Base-by-base conservation (phyloP, 2,113 vertebrate species). In the Formicarius rufipectus region DNA sequence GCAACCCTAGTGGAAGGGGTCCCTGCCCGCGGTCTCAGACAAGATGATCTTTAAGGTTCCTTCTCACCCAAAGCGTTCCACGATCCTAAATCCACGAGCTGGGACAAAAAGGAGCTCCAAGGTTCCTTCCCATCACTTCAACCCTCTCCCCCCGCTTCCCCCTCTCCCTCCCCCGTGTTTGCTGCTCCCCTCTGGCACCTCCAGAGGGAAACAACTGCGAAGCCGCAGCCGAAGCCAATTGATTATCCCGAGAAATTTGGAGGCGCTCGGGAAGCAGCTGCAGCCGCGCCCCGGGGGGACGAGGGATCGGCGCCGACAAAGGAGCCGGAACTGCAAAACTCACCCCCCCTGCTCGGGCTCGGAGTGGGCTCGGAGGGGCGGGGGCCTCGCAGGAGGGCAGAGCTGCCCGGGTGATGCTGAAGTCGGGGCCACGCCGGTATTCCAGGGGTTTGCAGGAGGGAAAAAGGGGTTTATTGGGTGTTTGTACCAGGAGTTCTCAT, bases 231-330 rank as follows among this genome's bases (percentile, higher is more conserved):
- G 93, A 96, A 95, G 97, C 97, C 97, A 98, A 98, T 98, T 81
- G 97, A 98, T 98, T 98, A 96, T 84, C 94, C 74, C 95, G 93
- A 97, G 97, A 98, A 98, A 98, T 97, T 97, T 64, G 89, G 97
- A 97, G n/a, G n/a, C n/a, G n/a, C n/a, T n/a, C 42, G 27, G 64
- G 22, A 59, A 97, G 90, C 97, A 97, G 97, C 98, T 97, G 98
- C 97, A 91, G 63, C 97, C 71, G 75, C 28, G 28, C 28, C 88
- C 89, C 55, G 73, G 49, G 21, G 95, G 93, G 92, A 79, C 35
- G 25, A 63, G 83, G 47, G 23, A 47, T 22, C 45, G 45, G 21
- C 20, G 45, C 20, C 18, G 45, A 47, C 45, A 47, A 47, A 47
- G 45, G 20, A 47, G 20, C n/a, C 10, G 4, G 45, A 47, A 20